These are phyloP conservation scores for Metopia argyrocephala DNA, from an alignment of 2,888 invertebrate species.

Conservation along the genomic window DNA sequence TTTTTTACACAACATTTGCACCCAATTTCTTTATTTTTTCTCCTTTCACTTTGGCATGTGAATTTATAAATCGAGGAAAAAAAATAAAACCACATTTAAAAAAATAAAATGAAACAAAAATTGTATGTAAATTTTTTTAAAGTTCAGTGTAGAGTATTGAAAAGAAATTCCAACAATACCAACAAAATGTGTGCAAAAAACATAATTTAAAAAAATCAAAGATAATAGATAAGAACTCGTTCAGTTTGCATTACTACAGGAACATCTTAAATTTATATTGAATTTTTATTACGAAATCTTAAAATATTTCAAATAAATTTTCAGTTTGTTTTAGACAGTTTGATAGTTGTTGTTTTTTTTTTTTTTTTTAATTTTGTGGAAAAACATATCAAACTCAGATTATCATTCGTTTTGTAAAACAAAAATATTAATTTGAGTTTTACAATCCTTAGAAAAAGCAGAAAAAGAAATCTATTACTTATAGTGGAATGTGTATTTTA, in stretches of 20 bases:
- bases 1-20: constrained; percentile 63
- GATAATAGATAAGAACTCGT: constrained; percentile 10
- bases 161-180: background rate
- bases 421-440: background rate
- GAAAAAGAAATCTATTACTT: no score
- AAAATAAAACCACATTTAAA: no score
- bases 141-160: constrained; percentile 50
- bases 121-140: constrained; percentile 51
- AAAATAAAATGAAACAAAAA: background rate
- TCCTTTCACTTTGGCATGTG: constrained; percentile 9
- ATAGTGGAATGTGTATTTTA: no score
- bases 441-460: no score
- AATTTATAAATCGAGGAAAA: constrained; percentile 1
- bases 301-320: constrained; percentile 6
- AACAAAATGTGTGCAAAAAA: constrained; percentile 24
- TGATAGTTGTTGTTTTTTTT: no score
- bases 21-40: constrained; percentile 51
- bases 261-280: background rate
- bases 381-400: background rate
- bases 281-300: constrained; percentile 1
- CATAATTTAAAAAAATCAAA: constrained; percentile 48
- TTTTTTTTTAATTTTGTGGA: no score
- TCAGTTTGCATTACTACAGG: constrained; percentile 32
- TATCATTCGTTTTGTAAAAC: background rate
- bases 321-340: constrained; percentile 41